A percentile compares a stretch with the other conserved stretches of the same genome.
phyloP scores from a whole-genome alignment of 2,113 vertebrate genomes.

The Otus sunia region DNA sequence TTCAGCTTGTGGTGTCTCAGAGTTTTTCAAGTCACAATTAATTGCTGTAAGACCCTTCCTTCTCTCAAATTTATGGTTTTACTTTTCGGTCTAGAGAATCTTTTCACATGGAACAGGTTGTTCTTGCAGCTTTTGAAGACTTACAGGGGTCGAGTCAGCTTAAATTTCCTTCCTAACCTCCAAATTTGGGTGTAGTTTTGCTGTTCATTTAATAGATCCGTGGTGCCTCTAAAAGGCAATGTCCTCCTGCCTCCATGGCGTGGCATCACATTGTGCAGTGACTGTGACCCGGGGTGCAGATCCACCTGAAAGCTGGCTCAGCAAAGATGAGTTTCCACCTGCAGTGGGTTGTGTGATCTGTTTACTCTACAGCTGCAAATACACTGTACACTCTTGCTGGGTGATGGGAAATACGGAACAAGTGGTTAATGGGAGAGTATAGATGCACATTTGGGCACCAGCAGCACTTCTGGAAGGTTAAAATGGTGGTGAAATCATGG shows the following conservation, averaged over 20 bases:
- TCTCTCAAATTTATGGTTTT: background rate
- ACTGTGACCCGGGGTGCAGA: background rate
- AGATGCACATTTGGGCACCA: too few relatives aligned
- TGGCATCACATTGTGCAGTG: background rate
- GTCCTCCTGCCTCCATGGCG: fast-evolving
- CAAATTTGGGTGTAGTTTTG: background rate
- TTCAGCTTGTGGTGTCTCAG: background rate
- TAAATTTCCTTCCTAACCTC: background rate
- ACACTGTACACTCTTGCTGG: background rate
- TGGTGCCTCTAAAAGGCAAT: background rate
- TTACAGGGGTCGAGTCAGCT: background rate
- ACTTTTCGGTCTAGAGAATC: background rate
- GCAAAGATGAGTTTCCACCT: background rate
- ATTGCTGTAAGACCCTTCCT: background rate
- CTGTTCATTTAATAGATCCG: background rate
- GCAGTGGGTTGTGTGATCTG: background rate
- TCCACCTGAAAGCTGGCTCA: background rate
- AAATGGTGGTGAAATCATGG: background rate
- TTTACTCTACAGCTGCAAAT: background rate
- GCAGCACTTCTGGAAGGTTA: background rate
- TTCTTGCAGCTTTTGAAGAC: background rate
- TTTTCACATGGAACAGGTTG: background rate
- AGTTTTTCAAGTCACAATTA: background rate
- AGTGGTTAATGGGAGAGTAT: background rate
- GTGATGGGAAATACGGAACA: background rate